Base-by-base conservation (phyloP, 2,113 vertebrate species). In the Scomber japonicus region DNA sequence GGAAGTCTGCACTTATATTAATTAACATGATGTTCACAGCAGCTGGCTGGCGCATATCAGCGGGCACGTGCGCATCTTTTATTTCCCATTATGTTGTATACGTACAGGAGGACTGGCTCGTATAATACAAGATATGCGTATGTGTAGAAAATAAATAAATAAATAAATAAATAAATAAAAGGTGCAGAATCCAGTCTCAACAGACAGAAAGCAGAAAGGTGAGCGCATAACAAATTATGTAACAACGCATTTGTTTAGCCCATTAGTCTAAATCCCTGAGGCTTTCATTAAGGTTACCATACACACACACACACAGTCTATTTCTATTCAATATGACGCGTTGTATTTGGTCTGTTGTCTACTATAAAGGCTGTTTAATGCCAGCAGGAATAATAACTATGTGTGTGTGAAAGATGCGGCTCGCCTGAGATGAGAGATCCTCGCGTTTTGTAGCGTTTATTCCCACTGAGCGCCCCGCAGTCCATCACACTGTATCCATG, bases 211-310 rank as follows among this genome's bases (percentile, higher is more conserved):
- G 17, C 50, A 57, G 7, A 56, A 57, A 75, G 56, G 77, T 79
- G 64, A 49, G 65, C 79, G 71, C 74, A 48, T 6, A 50, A 31
- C 44, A 73, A 73, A 81, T 91, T 80, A 89, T 84, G 63, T 90
- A 91, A 92, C 79, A n/a, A 1, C 69, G 88, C 81, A 57, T 57
- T 15, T 24, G 55, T 88, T 88, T 17, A 86, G 79, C 89, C 69
- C 56, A 74, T 88, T 85, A 84, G 69, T 75, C 21, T 72, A 71
- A 88, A 82, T 3, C 79, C 80, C 31, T 0, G 53, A 31, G 68
- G 73, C 53, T 31, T 24, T 30, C 60, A 44, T 63, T 12, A 67
- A 27, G 59, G 53, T 17, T 49, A 21, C 13, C 71, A 16, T 1
- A 16, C 73, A 44, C 27, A 35, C 71, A 16, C 1, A 16, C 73